These are phyloP conservation scores for Gibbula magus DNA, from an alignment of 2,888 invertebrate genomes.

Conservation along the genomic window DNA sequence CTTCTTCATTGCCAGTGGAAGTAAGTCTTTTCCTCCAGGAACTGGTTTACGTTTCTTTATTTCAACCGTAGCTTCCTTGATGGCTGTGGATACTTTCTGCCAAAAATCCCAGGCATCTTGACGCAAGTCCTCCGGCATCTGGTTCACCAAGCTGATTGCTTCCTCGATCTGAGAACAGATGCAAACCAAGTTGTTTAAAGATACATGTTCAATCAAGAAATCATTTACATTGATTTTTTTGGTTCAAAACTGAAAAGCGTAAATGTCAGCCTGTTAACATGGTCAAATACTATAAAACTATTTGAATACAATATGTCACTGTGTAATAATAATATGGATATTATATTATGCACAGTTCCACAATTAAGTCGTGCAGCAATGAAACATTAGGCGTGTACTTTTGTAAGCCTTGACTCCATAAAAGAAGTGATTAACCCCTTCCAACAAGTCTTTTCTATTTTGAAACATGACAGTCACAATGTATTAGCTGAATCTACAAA, in stretches of 20 bases:
- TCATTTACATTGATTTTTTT: not conserved
- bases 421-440: too few relatives aligned
- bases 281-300: not conserved
- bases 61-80: slow-evolving; percentile 29
- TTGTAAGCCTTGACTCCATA: too few relatives aligned
- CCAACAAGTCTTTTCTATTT: too few relatives aligned
- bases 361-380: too few relatives aligned
- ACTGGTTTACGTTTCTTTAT: not conserved
- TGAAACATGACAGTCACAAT: too few relatives aligned
- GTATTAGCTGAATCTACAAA: too few relatives aligned
- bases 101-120: slow-evolving; percentile 50
- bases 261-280: not conserved
- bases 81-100: slow-evolving; percentile 37
- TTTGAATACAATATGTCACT: not conserved
- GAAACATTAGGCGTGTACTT: too few relatives aligned
- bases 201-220: not conserved
- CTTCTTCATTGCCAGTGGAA: not conserved
- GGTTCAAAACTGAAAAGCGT: not conserved
- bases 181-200: not conserved
- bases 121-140: slow-evolving; percentile 44
- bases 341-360: too few relatives aligned
- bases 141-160: slow-evolving; percentile 42
- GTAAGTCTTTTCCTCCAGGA: not conserved
- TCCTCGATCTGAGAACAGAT: slow-evolving; percentile 45
- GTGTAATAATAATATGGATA: not conserved